Base-by-base conservation (phyloP, 2,797 vertebrate genomes). In the Diplodus puntazzo region DNA sequence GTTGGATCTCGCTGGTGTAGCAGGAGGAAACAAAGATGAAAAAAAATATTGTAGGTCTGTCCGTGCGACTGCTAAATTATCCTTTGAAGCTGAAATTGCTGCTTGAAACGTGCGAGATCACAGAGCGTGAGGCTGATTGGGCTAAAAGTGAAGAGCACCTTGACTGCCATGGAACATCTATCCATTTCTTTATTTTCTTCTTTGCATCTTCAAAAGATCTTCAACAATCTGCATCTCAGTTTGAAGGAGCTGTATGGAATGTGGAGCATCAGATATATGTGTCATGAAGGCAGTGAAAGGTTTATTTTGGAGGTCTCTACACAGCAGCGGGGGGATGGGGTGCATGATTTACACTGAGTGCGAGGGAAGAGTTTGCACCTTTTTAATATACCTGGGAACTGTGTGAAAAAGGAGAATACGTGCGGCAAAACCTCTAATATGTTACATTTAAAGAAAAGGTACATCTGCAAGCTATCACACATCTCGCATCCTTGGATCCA, bases 261-360 rank as follows among this genome's bases (percentile, higher is more conserved):
- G 25, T 58, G 42, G 55, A 85, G 69, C 66, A 57, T 61, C 49
- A 69, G 46, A 77, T 64, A 78, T 79, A 43, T 62, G 84, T 74
- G 82, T 79, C 30, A 67, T 79, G 79, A 84, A 55, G 53, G 60
- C 55, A 42, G 65, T 65, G 67, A 81, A 81, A 76, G 42, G 18
- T 45, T 42, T 55, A 53, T 43, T 80, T 30, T n/a, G n/a, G 75
- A 63, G 21, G 67, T 71, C 65, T 81, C 71, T 64, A 58, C 39
- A 77, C 18, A 67, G 72, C 76, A 85, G 75, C 77, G 63, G 87
- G 63, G 68, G 81, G 69, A 70, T 68, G 79, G 73, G 68, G 27
- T 18, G 79, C 45, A 50, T 63, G 23, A 84, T 88, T 79, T 69
- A 82, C 66, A 85, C 46, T 66, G 69, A 48, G 17, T 49, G 72